Base-by-base conservation (phyloP, 92 coral and sea anemone species). In the Meandrina meandrites region DNA sequence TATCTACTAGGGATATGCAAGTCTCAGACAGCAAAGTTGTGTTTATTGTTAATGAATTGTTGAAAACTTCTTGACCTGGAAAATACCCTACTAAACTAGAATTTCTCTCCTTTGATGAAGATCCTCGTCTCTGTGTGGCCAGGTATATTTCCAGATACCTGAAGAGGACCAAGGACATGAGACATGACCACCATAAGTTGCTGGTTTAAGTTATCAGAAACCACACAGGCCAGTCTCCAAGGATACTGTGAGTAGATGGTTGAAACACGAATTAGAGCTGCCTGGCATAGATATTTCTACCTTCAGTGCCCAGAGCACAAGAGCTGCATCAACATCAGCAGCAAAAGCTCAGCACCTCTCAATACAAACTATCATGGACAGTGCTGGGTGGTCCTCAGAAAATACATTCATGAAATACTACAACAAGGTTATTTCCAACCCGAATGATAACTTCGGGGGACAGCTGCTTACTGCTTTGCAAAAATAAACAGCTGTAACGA, bases 321-420 rank as follows among this genome's bases (percentile, higher is more conserved):
- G 91, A 78, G 74, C 91, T 64, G 93, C 82, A 5, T 87, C 91
- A 42, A 83, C 91, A 12, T 87, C 86, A 32, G 84, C 73, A 27
- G 85, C 82, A 48, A 77, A 40, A 54, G 76, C 76, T 31, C 79
- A 83, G 36, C 53, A 88, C 18, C 75, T 88, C 30, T 51, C 93
- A 24, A 42, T 88, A 28, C 53, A 58, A 74, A 88, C 85, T n/a
- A 91, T 88, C 68, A 78, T 79, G 70, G 82, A 75, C 56, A 81
- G 76, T 18, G 88, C 71, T 18, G 88, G 94, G 36, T 88, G 92
- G 90, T 89, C 90, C 27, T 89, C 90, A 32, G 90, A 76, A 36
- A 70, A 89, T 12, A 91, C 94, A 18, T 91, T 91, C 75, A 88
- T 81, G 11, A 91, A 76, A 86, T 68, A 79, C 37, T 88, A 89